phyloP scores from a whole-genome alignment of 2,797 vertebrate genomes.

The Pipistrellus pygmaeus region DNA sequence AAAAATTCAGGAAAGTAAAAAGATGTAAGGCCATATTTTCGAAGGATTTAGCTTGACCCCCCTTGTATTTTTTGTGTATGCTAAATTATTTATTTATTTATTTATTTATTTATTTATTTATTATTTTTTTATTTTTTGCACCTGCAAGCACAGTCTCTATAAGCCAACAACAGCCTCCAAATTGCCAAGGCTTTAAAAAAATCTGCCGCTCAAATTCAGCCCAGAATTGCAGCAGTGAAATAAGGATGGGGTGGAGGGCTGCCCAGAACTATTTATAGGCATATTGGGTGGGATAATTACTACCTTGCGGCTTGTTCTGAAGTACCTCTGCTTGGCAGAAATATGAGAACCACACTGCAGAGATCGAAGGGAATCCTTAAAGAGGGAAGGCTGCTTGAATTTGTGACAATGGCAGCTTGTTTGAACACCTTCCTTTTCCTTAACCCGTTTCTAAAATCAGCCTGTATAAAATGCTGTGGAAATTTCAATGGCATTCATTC shows the following conservation, averaged over 20 bases:
- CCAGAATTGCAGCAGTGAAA: conserved; percentile 73
- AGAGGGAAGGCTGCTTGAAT: neutral
- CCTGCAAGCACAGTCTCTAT: conserved; percentile 74
- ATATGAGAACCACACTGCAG: neutral
- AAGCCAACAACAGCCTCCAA: conserved; percentile 69
- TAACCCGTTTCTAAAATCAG: neutral
- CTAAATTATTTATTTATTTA: neutral
- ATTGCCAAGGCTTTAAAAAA: conserved; percentile 69
- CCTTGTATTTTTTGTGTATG: conserved; percentile 70
- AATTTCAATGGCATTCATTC: neutral
- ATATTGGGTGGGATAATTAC: conserved; percentile 77
- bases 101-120: too few relatives aligned
- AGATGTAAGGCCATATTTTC: conserved; percentile 72
- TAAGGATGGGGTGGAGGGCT: conserved; percentile 62
- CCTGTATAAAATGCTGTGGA: neutral
- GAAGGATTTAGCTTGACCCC: conserved; percentile 74
- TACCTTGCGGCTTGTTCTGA: conserved; percentile 69
- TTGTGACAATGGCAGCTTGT: neutral
- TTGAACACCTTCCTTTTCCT: conserved; percentile 5
- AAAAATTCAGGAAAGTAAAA: conserved; percentile 80
- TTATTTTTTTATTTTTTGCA: conserved; percentile 67
- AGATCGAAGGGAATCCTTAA: conserved; percentile 43
- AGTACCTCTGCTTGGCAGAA: conserved; percentile 70
- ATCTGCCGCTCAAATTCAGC: conserved; percentile 77
- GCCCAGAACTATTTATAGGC: conserved; percentile 81